Conservation (phyloP, 2,888 invertebrate genomes). For the Allygus modestus region DNA sequence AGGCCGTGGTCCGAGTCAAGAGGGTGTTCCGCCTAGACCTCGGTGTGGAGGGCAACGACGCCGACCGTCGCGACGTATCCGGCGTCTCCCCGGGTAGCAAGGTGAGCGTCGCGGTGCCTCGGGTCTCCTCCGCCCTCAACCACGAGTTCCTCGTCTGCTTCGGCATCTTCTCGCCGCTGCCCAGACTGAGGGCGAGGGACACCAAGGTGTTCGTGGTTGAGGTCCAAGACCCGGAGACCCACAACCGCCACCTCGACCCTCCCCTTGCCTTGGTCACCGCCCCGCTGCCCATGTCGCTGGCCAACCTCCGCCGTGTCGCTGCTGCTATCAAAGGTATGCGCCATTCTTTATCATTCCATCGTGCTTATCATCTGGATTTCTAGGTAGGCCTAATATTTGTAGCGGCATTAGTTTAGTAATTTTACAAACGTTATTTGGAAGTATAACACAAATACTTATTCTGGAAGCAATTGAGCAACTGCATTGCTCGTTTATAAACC, state of each 20-base stretch:
- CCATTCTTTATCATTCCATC: background rate
- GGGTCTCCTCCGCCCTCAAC: background rate
- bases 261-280: constrained; percentile 74
- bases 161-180: constrained; percentile 51
- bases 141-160: constrained; percentile 55
- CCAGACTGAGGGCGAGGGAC: constrained; percentile 45
- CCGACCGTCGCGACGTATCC: background rate
- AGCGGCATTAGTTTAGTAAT: no score
- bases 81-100: background rate
- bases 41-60: constrained; percentile 34
- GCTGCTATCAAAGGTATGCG: constrained; percentile 77
- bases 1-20: constrained; percentile 35
- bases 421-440: no score
- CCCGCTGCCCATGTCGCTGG: constrained; percentile 77
- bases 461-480: no score
- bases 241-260: background rate
- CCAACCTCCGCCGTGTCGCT: constrained; percentile 77
- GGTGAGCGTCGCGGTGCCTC: constrained; percentile 31
- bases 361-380: no score
- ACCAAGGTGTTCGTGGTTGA: constrained; percentile 56
- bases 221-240: constrained; percentile 26
- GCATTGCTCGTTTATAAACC: no score
- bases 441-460: no score
- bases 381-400: no score
- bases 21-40: constrained; percentile 33